Evolutionary conservation across 1,140 invertebrate genomes (phyloP).

Genomic region (Drosophila jambulina): DNA sequence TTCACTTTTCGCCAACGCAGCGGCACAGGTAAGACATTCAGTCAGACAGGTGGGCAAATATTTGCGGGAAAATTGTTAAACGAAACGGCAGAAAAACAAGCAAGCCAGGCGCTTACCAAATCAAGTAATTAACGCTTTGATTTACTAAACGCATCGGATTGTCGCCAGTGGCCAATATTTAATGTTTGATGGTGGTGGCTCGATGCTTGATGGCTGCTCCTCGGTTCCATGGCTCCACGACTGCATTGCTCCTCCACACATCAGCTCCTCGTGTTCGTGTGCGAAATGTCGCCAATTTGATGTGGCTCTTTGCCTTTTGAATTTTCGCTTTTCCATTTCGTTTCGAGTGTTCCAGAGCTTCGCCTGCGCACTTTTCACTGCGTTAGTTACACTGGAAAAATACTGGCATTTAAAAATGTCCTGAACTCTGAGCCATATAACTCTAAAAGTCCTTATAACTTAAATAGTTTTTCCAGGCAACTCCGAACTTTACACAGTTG

Average conservation of each 20-base stretch:
- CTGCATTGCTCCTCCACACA: constrained; percentile 19
- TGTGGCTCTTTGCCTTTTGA: constrained; percentile 28
- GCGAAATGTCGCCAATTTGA: constrained; percentile 47
- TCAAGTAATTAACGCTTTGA: constrained; percentile 81
- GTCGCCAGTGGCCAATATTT: constrained; percentile 49
- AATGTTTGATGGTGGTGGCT: constrained; percentile 22
- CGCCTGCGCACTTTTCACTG: constrained; percentile 69
- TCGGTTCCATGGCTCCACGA: not conserved
- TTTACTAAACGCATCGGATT: constrained; percentile 78
- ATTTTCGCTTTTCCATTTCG: constrained; percentile 47
- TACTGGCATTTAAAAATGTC: not conserved
- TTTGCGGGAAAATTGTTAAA: constrained; percentile 66
- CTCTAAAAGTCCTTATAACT: not conserved
- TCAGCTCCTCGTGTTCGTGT: constrained; percentile 42
- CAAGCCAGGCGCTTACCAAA: constrained; percentile 66
- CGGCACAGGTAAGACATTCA: not conserved
- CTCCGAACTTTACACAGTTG: not conserved
- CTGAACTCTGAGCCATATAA: not conserved
- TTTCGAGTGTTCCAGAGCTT: constrained; percentile 39
- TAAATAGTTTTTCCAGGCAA: not conserved
- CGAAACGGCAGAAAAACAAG: constrained; percentile 26
- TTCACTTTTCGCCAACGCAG: constrained; percentile 63
- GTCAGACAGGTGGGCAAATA: constrained; percentile 55
- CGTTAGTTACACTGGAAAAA: constrained; percentile 30
- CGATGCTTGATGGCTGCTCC: constrained; percentile 14